These are phyloP conservation scores for Vombatus ursinus DNA, from an alignment of 2,113 vertebrate species.

Conservation along the genomic window DNA sequence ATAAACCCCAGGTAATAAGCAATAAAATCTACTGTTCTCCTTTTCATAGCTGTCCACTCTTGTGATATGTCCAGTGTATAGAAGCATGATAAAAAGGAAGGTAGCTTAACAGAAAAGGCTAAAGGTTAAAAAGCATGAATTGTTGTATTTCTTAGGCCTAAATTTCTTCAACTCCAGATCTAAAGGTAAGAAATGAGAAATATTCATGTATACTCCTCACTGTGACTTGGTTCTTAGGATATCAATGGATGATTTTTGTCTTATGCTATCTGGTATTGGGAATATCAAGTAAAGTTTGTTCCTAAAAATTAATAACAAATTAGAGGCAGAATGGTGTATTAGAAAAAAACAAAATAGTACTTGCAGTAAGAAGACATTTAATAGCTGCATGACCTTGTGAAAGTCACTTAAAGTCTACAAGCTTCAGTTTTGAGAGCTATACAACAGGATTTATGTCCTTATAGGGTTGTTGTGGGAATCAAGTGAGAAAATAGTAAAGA, in stretches of 20 bases:
- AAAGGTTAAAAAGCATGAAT: not conserved
- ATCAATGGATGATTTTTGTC: not conserved
- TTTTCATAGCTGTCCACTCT: not conserved
- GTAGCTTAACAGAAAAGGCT: not conserved
- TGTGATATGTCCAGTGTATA: not conserved
- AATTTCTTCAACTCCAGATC: not conserved
- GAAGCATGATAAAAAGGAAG: not conserved
- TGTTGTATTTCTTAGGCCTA: not conserved
- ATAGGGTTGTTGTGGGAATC: not conserved
- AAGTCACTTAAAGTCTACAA: conserved; percentile 13
- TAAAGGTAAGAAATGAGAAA: not conserved
- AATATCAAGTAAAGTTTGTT: not conserved
- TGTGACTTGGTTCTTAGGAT: not conserved
- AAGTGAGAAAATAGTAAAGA: not conserved
- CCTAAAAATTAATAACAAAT: not conserved
- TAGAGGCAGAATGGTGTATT: not conserved
- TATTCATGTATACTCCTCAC: not conserved
- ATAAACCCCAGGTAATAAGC: not conserved
- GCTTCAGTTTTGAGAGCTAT: not conserved
- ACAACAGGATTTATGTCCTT: not conserved
- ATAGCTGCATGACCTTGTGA: not conserved
- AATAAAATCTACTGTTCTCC: not conserved
- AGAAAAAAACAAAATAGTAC: not conserved
- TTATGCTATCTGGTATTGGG: not conserved
- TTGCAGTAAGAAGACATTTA: not conserved